Evolutionary conservation across 2,113 vertebrate genomes (phyloP), one percentile per base, ranked within the genome.

Genomic region (Eurystomus gularis): DNA sequence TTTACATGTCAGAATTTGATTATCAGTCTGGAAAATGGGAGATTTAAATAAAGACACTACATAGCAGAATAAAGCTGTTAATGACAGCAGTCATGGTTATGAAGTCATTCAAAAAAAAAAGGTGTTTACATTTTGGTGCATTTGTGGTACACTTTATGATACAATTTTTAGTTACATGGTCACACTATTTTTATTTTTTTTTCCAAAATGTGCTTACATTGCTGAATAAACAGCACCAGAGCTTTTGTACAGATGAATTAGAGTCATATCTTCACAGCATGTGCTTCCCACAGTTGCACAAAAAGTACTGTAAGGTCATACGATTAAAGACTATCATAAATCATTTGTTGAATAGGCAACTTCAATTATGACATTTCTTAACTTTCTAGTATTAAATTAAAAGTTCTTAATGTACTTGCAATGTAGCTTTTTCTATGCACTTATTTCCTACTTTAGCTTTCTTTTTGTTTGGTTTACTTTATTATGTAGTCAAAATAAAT

Each of bases 401-500:
- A 90, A 94, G 44, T 95, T 93, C 46, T 33, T 88, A 68, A 68
- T 70, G 51, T 64, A 86, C 23, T 78, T 18, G 72, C 80, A 83
- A 86, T 86, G 6, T 54, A 86, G 39, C 5, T 73, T 85, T 68
- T 77, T 37, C 49, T 83, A 20, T 57, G 26, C 29, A 58, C 20
- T 89, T 84, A 69, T 65, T 88, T 90, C 31, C 31, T 61, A 58
- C 25, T 91, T 91, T 35, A 71, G 14, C 9, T 69, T 81, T 86
- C 33, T 68, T 92, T 79, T 87, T 84, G 29, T 60, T 92, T 39
- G 24, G 13, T 89, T 95, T 90, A 46, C 25, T 91, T 88, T 96
- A 93, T 94, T 72, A 79, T 70, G 40, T 39, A 90, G 93, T 80
- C 31, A 85, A 84, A 95, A 87, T 94, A 4, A 82, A 93, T 91